These are phyloP conservation scores for Drosophila mercatorum DNA, from an alignment of 2,888 invertebrate genomes.

Conservation along the genomic window DNA sequence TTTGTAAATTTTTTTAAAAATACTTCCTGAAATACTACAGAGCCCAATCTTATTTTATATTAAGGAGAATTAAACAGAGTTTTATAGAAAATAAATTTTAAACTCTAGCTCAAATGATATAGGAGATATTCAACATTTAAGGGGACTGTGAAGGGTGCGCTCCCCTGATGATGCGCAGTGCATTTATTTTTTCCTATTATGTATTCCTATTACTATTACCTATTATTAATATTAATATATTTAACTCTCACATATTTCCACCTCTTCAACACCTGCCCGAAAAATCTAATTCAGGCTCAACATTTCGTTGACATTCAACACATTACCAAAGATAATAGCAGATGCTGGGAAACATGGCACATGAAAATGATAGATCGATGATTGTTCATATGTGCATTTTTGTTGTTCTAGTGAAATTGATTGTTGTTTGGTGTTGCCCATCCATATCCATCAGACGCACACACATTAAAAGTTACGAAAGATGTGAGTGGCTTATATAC, in stretches of 20 bases:
- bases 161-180: too few relatives aligned
- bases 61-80: too few relatives aligned
- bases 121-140: too few relatives aligned
- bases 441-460: constrained; percentile 42
- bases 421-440: constrained; percentile 30
- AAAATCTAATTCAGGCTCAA: neutral
- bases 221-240: too few relatives aligned
- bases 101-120: too few relatives aligned
- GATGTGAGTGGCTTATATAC: constrained; percentile 14
- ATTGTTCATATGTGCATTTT: constrained; percentile 35
- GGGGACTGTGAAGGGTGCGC: too few relatives aligned
- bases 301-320: constrained; percentile 5
- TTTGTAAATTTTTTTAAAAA: too few relatives aligned
- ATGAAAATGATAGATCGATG: constrained; percentile 50
- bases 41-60: too few relatives aligned
- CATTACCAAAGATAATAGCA: constrained; percentile 12
- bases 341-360: constrained; percentile 10
- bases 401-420: constrained; percentile 26
- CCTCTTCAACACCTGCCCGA: neutral
- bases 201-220: too few relatives aligned
- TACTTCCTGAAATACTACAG: too few relatives aligned
- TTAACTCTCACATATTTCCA: neutral
- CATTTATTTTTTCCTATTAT: too few relatives aligned
- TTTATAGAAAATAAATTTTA: too few relatives aligned
- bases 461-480: constrained; percentile 16